Evolutionary conservation across 2,888 invertebrate species (phyloP).

Genomic region (Biston stratarius): DNA sequence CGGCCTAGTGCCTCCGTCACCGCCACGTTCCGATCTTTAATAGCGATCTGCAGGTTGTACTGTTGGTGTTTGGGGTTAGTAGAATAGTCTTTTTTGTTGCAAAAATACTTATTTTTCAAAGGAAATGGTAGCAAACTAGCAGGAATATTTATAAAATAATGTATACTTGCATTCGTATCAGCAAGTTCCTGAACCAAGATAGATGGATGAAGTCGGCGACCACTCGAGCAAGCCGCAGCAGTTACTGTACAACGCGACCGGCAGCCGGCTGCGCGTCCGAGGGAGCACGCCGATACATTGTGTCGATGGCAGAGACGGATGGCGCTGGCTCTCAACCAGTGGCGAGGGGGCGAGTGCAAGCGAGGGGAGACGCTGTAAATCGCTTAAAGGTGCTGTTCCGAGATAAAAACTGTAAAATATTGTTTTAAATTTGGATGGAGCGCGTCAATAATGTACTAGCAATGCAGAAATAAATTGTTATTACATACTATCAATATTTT

Average conservation of each 20-base stretch:
- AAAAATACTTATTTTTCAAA: too few species aligned
- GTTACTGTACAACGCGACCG: neutral
- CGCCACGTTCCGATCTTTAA: too few species aligned
- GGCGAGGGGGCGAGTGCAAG: constrained; percentile 15
- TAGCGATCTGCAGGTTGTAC: too few species aligned
- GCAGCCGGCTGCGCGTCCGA: constrained; percentile 17
- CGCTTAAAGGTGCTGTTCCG: constrained; percentile 6
- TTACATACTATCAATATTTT: too few species aligned
- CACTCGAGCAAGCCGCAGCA: neutral
- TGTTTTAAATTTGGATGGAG: neutral
- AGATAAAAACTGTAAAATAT: constrained; percentile 10
- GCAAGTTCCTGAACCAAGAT: neutral
- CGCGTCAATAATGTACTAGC: neutral
- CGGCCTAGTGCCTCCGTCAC: too few species aligned
- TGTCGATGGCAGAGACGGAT: constrained; percentile 36
- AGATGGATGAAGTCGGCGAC: neutral
- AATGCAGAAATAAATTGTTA: too few species aligned
- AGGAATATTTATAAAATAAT: too few species aligned
- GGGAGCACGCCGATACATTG: constrained; percentile 19
- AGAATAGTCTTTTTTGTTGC: too few species aligned
- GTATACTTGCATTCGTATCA: neutral
- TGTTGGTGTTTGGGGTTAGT: too few species aligned
- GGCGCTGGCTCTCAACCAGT: constrained; percentile 14
- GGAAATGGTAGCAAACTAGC: too few species aligned
- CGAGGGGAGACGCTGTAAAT: constrained; percentile 5